phyloP scores from a whole-genome alignment of 2,888 invertebrate species.

The Tiliacea citrago region DNA sequence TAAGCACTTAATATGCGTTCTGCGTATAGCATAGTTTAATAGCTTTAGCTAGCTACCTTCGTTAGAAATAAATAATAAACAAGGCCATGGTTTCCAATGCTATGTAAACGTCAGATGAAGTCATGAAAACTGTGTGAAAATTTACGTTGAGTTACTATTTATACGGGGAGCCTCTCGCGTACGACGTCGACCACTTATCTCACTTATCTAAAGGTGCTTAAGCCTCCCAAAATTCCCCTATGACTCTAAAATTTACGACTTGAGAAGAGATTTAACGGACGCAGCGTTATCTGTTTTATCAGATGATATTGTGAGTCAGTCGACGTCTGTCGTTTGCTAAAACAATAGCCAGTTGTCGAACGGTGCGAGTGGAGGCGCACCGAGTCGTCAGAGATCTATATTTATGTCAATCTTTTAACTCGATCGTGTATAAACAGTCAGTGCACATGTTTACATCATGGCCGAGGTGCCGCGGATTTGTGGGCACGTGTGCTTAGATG shows the following conservation, averaged over 20 bases:
- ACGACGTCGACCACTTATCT: constrained; percentile 84
- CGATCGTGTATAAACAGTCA: constrained; percentile 64
- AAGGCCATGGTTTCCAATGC: constrained; percentile 38
- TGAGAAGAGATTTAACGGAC: constrained; percentile 86
- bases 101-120: constrained; percentile 37
- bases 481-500: constrained; percentile 68
- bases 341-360: constrained; percentile 77
- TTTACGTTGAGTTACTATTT: constrained; percentile 71
- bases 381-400: constrained; percentile 60
- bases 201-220: constrained; percentile 89
- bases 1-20: not conserved
- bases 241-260: constrained; percentile 88
- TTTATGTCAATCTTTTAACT: constrained; percentile 68
- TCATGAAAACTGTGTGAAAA: constrained; percentile 40
- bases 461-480: constrained; percentile 59
- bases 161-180: constrained; percentile 78
- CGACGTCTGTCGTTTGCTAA: constrained; percentile 76
- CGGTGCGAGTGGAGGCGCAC: constrained; percentile 45
- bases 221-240: constrained; percentile 88
- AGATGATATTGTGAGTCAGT: constrained; percentile 83
- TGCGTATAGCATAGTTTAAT: not conserved
- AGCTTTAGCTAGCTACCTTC: not conserved
- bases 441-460: constrained; percentile 67
- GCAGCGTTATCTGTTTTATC: constrained; percentile 87
- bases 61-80: constrained; percentile 44